Percentiles rank a stretch among this genome's conserved stretches.
These are phyloP conservation scores for Alloscopus bannaensis DNA, from an alignment of 2,888 invertebrate genomes.

Conservation along the genomic window DNA sequence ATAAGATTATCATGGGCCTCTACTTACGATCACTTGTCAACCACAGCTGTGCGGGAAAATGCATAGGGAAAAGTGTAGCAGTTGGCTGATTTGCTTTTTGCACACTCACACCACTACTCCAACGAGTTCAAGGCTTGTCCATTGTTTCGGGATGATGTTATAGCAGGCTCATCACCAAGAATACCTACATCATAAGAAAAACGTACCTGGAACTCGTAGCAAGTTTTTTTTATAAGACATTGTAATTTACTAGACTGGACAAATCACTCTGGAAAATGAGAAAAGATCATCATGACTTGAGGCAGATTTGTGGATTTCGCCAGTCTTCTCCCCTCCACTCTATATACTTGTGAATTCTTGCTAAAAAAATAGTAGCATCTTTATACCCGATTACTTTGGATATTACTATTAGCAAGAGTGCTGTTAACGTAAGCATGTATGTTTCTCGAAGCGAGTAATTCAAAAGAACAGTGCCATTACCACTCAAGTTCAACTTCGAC, in stretches of 20 bases:
- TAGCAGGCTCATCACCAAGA: neutral
- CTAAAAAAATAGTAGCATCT: neutral
- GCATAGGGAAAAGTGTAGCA: constrained; percentile 4
- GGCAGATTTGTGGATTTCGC: constrained; percentile 49
- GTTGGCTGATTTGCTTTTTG: constrained; percentile 51
- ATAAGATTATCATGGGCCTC: constrained; percentile 49
- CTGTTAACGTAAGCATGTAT: neutral
- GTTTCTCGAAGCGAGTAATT: constrained; percentile 28
- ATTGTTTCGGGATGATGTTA: constrained; percentile 25
- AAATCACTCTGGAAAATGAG: constrained; percentile 56
- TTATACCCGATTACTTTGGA: too few species aligned
- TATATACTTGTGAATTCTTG: constrained; percentile 10
- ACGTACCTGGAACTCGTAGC: too few species aligned
- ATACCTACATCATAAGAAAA: neutral
- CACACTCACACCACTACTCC: constrained; percentile 21
- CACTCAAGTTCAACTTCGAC: constrained; percentile 10
- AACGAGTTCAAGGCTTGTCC: constrained; percentile 44
- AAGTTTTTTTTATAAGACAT: constrained; percentile 54
- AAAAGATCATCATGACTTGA: constrained; percentile 34
- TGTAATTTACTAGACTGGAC: constrained; percentile 59
- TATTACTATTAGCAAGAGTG: neutral
- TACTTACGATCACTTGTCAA: constrained; percentile 20
- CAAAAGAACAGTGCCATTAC: constrained; percentile 20
- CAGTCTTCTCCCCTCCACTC: neutral
- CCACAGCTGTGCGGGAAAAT: neutral